A percentile compares a stretch with the other conserved stretches of the same genome.
phyloP scores from a whole-genome alignment of 2,113 vertebrate species.

The Laterallus jamaicensis region DNA sequence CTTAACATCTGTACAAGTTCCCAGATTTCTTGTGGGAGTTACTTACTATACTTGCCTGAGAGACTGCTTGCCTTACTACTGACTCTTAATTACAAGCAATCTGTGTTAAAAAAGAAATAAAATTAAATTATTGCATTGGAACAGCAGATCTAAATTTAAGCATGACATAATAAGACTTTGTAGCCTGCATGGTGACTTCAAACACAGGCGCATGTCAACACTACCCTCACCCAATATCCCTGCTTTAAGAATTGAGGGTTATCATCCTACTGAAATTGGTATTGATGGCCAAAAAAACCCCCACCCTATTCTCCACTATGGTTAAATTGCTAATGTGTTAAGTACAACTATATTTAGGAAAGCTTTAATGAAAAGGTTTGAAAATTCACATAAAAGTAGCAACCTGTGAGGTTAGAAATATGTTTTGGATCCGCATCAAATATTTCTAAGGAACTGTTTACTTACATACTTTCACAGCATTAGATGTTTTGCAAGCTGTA shows the following conservation, averaged over 20 bases:
- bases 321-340: not conserved
- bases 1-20: not conserved
- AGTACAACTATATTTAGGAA: not conserved
- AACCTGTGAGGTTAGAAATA: not conserved
- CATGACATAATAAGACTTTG: not conserved
- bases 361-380: not conserved
- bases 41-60: not conserved
- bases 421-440: not conserved
- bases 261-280: not conserved
- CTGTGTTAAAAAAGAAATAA: not conserved
- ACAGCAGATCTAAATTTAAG: not conserved
- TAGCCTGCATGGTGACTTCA: not conserved
- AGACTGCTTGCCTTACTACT: not conserved
- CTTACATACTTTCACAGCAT: not conserved
- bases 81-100: not conserved
- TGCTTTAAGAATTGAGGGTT: not conserved
- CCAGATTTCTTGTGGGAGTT: not conserved
- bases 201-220: not conserved
- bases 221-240: not conserved
- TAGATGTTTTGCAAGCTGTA: not conserved
- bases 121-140: not conserved
- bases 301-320: not conserved
- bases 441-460: not conserved
- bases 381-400: not conserved
- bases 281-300: not conserved